phyloP scores from a whole-genome alignment of 1,140 invertebrate species.

The Ditylenchus dipsaci region DNA sequence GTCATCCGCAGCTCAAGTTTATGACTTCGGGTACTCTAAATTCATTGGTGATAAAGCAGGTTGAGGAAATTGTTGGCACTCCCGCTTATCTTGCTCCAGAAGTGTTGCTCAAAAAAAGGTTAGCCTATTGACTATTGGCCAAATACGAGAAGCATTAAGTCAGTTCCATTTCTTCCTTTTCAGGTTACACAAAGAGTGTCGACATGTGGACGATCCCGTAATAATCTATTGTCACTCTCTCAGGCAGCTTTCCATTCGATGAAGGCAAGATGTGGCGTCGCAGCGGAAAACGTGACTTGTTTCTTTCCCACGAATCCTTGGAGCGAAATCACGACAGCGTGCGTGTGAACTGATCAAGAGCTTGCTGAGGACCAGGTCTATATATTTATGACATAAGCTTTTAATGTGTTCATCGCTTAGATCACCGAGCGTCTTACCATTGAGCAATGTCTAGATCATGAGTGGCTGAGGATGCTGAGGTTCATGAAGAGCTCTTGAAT shows the following conservation, averaged over 20 bases:
- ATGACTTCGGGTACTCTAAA: conserved; percentile 95
- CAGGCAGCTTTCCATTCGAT: conserved; percentile 94
- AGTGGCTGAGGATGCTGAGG: conserved; percentile 74
- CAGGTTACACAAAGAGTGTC: conserved; percentile 92
- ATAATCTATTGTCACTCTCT: conserved; percentile 85
- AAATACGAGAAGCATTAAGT: not conserved
- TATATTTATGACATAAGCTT: conserved; percentile 3
- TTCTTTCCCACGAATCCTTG: conserved; percentile 96
- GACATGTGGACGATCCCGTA: conserved; percentile 99
- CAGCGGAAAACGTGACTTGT: conserved; percentile 96
- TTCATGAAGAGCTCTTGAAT: conserved; percentile 40
- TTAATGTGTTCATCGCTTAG: conserved; percentile 20
- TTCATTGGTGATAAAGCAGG: conserved; percentile 95
- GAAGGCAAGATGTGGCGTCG: conserved; percentile 97
- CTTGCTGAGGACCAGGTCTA: conserved; percentile 66
- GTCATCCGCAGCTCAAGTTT: conserved; percentile 70
- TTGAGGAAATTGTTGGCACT: conserved; percentile 77
- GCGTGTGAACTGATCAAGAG: conserved; percentile 83
- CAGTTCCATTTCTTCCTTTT: conserved; percentile 58
- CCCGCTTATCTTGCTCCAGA: conserved; percentile 80
- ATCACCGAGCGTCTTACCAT: conserved; percentile 65
- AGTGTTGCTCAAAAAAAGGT: conserved; percentile 74
- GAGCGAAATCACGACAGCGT: conserved; percentile 89
- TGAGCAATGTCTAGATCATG: conserved; percentile 85
- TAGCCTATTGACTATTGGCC: not conserved